Percentiles rank a stretch among this genome's conserved stretches.
Evolutionary conservation across 2,888 invertebrate species (phyloP).

Genomic region (Elysia crispata): DNA sequence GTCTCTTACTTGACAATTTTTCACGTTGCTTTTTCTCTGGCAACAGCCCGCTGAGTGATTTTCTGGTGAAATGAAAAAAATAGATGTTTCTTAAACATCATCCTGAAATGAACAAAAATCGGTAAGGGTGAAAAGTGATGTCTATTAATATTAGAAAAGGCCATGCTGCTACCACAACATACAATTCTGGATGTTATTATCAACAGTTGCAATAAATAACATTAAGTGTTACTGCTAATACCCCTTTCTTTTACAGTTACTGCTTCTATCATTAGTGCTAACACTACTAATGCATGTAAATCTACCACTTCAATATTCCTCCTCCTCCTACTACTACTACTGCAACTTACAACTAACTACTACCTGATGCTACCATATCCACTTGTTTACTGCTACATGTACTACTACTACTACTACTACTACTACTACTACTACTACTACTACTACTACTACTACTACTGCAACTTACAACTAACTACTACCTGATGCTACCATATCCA

Average conservation of each 20-base stretch:
- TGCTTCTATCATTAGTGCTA: too few relatives aligned
- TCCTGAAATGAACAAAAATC: neutral
- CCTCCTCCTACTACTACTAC: too few relatives aligned
- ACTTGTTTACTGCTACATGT: neutral
- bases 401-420: conserved; percentile 9
- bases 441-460: too few relatives aligned
- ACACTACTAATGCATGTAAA: neutral
- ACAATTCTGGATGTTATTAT: too few relatives aligned
- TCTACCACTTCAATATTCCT: neutral
- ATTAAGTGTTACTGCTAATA: too few relatives aligned
- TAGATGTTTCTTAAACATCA: conserved; percentile 28
- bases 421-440: too few relatives aligned
- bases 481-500: conserved; percentile 48
- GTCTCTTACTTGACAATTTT: conserved; percentile 65
- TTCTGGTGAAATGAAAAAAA: conserved; percentile 48
- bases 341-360: neutral
- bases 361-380: neutral
- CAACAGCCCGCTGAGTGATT: conserved; percentile 60
- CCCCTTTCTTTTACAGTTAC: too few relatives aligned
- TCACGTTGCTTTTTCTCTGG: conserved; percentile 62
- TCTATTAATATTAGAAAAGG: too few relatives aligned
- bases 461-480: conserved; percentile 20
- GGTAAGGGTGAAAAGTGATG: neutral
- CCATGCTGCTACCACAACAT: too few relatives aligned
- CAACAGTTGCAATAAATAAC: too few relatives aligned